Evolutionary conservation across 2,113 vertebrate genomes (phyloP).

Genomic region (Andinoacara biseriatus): DNA sequence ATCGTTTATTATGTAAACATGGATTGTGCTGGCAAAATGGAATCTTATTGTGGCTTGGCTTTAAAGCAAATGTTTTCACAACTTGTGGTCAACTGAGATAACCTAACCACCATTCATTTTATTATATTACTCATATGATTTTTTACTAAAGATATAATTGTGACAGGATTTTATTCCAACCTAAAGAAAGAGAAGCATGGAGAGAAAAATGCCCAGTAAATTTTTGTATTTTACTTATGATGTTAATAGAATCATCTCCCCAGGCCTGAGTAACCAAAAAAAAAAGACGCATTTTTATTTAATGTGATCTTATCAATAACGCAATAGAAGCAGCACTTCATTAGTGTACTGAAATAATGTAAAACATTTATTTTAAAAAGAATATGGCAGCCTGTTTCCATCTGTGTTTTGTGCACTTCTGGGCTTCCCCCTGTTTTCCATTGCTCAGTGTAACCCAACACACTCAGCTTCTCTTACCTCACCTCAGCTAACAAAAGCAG

Average conservation of each 20-base stretch:
- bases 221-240: not conserved
- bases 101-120: not conserved
- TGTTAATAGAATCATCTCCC: not conserved
- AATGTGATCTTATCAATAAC: not conserved
- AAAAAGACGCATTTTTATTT: not conserved
- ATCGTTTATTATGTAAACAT: constrained; percentile 40
- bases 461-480: constrained; percentile 75
- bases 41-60: not conserved
- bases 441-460: constrained; percentile 73
- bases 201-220: not conserved
- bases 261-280: not conserved
- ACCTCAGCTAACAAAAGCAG: constrained; percentile 76
- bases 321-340: not conserved
- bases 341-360: not conserved
- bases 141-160: not conserved
- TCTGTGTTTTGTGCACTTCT: constrained; percentile 35
- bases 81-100: not conserved
- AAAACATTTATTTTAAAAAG: not conserved
- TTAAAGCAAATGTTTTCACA: constrained; percentile 10
- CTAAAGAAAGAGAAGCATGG: not conserved
- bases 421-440: constrained; percentile 68
- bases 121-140: not conserved
- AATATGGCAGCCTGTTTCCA: constrained; percentile 2
- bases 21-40: constrained; percentile 4
- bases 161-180: not conserved